Percentiles rank a stretch among this genome's conserved stretches.
Evolutionary conservation across 2,888 invertebrate genomes (phyloP).

Genomic region (Neuroscelio doddi): DNA sequence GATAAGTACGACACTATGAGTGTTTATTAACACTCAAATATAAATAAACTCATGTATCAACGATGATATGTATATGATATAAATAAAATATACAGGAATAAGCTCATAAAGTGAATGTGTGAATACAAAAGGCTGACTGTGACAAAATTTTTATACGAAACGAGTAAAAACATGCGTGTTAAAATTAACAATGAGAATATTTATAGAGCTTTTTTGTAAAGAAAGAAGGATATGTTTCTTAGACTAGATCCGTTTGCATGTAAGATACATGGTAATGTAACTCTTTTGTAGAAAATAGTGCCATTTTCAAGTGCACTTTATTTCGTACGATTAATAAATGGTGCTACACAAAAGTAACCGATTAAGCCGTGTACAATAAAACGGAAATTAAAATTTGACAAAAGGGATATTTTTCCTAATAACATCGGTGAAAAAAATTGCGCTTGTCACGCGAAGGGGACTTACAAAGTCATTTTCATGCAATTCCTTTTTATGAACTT

Average conservation of each 20-base stretch:
- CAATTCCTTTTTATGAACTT: neutral
- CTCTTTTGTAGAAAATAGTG: constrained; percentile 40
- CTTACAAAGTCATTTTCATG: neutral
- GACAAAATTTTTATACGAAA: constrained; percentile 23
- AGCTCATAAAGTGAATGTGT: constrained; percentile 10
- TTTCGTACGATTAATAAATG: constrained; percentile 44
- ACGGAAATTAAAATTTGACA: neutral
- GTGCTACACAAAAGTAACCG: constrained; percentile 43
- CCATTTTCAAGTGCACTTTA: constrained; percentile 50
- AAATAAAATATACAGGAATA: neutral
- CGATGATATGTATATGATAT: neutral
- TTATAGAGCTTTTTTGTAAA: constrained; percentile 23
- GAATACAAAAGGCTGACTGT: constrained; percentile 24
- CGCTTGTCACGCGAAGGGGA: neutral
- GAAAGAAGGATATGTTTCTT: constrained; percentile 13
- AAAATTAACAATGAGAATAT: constrained; percentile 8
- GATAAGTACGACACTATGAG: too few species aligned
- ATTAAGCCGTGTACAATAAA: neutral
- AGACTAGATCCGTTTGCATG: constrained; percentile 11
- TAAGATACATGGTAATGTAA: constrained; percentile 14
- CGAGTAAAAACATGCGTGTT: neutral
- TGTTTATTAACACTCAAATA: too few species aligned
- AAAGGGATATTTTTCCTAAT: constrained; percentile 1
- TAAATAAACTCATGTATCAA: neutral
- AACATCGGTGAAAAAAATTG: neutral